Evolutionary conservation across 2,888 invertebrate genomes (phyloP).

Genomic region (Lacanobia wlatinum): DNA sequence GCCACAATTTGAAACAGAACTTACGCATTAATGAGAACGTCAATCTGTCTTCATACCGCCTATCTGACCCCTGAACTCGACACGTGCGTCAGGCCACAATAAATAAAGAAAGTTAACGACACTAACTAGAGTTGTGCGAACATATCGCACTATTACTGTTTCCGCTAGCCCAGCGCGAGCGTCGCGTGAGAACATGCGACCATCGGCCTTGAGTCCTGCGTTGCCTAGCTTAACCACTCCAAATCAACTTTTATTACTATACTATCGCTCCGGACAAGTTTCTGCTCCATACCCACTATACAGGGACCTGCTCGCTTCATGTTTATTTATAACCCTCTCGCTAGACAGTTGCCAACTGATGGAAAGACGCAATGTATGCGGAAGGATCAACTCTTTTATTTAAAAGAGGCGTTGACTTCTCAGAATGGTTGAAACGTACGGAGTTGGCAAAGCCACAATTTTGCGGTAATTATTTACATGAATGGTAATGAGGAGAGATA

Average conservation of each 20-base stretch:
- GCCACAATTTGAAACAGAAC: not conserved
- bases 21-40: not conserved
- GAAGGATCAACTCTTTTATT: slow-evolving; percentile 50
- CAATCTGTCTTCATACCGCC: slow-evolving; percentile 4
- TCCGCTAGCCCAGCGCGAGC: slow-evolving; percentile 66
- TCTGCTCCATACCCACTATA: slow-evolving; percentile 38
- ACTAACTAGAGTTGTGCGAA: slow-evolving; percentile 57
- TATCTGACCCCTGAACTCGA: slow-evolving; percentile 16
- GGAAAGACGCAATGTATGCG: slow-evolving; percentile 55
- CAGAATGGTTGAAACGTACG: slow-evolving; percentile 34
- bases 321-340: slow-evolving; percentile 61
- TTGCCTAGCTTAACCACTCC: slow-evolving; percentile 64
- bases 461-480: slow-evolving; percentile 45
- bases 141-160: slow-evolving; percentile 64
- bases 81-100: slow-evolving; percentile 30
- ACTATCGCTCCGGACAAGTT: slow-evolving; percentile 59
- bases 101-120: slow-evolving; percentile 44
- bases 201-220: slow-evolving; percentile 76
- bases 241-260: slow-evolving; percentile 64
- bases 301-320: slow-evolving; percentile 35
- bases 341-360: slow-evolving; percentile 62
- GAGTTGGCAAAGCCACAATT: slow-evolving; percentile 51
- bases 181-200: slow-evolving; percentile 79
- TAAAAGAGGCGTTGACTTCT: slow-evolving; percentile 59
- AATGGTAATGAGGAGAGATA: slow-evolving; percentile 50